Evolutionary conservation across 2,113 vertebrate species (phyloP).

Genomic region (Isichthys henryi): DNA sequence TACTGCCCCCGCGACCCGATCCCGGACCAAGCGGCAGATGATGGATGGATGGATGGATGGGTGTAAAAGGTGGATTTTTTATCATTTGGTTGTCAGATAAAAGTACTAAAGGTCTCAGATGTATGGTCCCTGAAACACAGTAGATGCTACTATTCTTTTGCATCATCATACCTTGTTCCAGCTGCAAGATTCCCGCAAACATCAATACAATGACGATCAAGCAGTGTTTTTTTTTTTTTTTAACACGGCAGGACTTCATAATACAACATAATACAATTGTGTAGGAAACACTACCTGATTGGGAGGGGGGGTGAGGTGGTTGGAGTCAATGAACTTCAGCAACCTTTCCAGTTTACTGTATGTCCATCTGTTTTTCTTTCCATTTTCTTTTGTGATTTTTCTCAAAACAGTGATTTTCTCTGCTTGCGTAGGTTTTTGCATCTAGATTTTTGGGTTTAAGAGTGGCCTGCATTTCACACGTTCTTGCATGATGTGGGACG

Average conservation of each 20-base stretch:
- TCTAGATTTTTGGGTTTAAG: neutral
- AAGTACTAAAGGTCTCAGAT: neutral
- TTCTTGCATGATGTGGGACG: neutral
- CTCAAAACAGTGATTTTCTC: neutral
- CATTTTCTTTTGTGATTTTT: neutral
- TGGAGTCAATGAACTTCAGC: neutral
- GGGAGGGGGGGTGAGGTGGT: no score
- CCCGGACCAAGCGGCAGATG: no score
- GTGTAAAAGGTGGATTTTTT: neutral
- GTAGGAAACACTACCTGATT: neutral
- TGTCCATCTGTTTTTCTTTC: neutral
- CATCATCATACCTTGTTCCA: neutral
- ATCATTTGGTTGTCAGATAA: neutral
- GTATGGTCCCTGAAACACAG: neutral
- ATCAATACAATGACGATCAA: neutral
- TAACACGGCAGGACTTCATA: neutral
- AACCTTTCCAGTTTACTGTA: neutral
- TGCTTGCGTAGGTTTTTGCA: neutral
- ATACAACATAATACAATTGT: neutral
- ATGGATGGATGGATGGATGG: no score
- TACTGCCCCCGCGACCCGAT: no score
- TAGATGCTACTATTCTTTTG: neutral
- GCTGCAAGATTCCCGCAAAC: neutral
- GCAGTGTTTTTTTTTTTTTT: neutral
- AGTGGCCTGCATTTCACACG: neutral